A percentile compares a stretch with the other conserved stretches of the same genome.
Conservation (phyloP, 2,113 vertebrate species). For the Chaetodon trifascialis region DNA sequence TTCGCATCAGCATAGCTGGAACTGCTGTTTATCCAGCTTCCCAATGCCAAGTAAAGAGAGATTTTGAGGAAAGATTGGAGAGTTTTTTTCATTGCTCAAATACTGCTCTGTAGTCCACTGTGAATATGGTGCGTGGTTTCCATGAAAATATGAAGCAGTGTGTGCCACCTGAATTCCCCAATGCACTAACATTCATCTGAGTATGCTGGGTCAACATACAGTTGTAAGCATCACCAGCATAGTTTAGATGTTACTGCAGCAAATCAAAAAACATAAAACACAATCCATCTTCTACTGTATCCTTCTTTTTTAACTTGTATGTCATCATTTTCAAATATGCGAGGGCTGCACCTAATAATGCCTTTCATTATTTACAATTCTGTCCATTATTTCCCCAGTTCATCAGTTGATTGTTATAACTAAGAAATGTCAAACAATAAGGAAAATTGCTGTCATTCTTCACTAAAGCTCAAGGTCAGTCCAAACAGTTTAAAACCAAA, state of each 20-base stretch:
- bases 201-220: neutral
- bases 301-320: neutral
- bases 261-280: neutral
- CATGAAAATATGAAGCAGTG: constrained; percentile 1
- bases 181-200: neutral
- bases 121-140: constrained; percentile 14
- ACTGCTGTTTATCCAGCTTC: constrained; percentile 61
- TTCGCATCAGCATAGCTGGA: constrained; percentile 69
- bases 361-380: neutral
- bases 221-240: neutral
- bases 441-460: neutral
- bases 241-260: neutral
- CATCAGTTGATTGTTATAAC: neutral
- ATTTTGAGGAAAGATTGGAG: constrained; percentile 60
- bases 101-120: constrained; percentile 16
- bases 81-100: constrained; percentile 55
- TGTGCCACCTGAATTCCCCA: neutral
- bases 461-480: no score
- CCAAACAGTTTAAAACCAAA: no score
- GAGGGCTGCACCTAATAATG: neutral
- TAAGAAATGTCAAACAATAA: neutral
- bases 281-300: neutral
- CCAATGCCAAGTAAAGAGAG: constrained; percentile 60
- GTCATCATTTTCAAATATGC: neutral
- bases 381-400: neutral